Conservation (phyloP, 2,888 invertebrate species). For the Brachyptera risi region DNA sequence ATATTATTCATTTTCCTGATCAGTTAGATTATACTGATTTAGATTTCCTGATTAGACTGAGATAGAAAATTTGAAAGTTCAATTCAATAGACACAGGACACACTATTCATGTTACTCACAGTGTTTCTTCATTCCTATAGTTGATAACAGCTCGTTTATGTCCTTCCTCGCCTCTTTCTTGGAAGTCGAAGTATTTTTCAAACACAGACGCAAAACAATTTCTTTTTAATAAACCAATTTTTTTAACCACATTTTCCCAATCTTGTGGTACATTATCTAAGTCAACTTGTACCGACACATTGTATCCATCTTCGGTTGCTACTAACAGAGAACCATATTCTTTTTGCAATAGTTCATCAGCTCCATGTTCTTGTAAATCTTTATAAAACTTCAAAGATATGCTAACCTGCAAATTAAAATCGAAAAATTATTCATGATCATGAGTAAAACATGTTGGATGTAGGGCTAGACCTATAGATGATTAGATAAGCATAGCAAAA, state of each 20-base stretch:
- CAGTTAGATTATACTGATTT: too few species aligned
- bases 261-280: conserved; percentile 87
- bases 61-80: too few species aligned
- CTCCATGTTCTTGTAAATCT: conserved; percentile 96
- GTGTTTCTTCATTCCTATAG: conserved; percentile 97
- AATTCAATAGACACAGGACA: too few species aligned
- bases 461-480: too few species aligned
- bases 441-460: too few species aligned
- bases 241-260: conserved; percentile 85
- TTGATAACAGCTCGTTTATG: conserved; percentile 96
- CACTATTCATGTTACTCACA: conserved; percentile 68
- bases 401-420: conserved; percentile 68
- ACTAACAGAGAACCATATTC: conserved; percentile 84
- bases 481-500: too few species aligned
- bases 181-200: conserved; percentile 98
- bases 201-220: conserved; percentile 99
- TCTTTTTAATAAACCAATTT: conserved; percentile 90
- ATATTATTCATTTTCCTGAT: too few species aligned
- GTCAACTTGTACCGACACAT: conserved; percentile 90
- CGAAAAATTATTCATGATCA: conserved; percentile 16
- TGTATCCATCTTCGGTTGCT: conserved; percentile 88
- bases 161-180: conserved; percentile 86
- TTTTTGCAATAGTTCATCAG: conserved; percentile 90
- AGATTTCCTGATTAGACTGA: too few species aligned
- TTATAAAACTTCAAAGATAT: conserved; percentile 98